Evolutionary conservation across 2,888 invertebrate species (phyloP), one percentile per base, ranked within the genome.

Genomic region (Tiliacea aurago): DNA sequence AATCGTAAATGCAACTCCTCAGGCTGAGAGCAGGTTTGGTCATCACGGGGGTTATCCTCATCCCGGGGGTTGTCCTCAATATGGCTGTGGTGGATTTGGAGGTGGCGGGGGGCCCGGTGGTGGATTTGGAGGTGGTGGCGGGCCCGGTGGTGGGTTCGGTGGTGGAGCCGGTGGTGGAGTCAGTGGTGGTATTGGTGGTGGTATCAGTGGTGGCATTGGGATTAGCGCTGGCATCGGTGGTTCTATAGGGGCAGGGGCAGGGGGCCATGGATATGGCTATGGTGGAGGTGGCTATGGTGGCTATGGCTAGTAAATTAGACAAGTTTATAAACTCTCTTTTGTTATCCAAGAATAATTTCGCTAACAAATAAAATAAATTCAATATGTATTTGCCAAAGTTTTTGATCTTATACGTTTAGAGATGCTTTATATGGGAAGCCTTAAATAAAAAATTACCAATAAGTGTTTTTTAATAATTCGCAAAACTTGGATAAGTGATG

Each of bases 201-300:
- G 70, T 37, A 15, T 51, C 28, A 51, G 58, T 69, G 69, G 13
- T 69, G 72, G 72, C 5, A 51, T 49, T 37, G 63, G 67, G 9
- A 4, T 67, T 18, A 51, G 23, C 9, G 66, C 51, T 23, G 33
- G 66, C 15, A 43, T 71, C 2, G 63, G 70, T 28, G 75, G 69
- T 9, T 37, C 53, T n/a, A n/a, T 64, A 15, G 76, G 67, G 13
- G 72, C 23, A 28, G 61, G 49, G 1, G 13, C 20, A 23, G 69
- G 56, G 4, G 70, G 56, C 11, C 5, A 41, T 28, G 63, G 51
- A 5, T 41, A 63, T 33, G 66, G 28, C 0, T 11, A 70, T 53
- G 79, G 75, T 41, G 74, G 65, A 5, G 47, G 20, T 20, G 49
- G 49, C 18, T 18, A 10, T 41, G 47, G n/a, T 41, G 71, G 71